Percentiles rank a stretch among this genome's conserved stretches.
Conservation (phyloP, 2,888 invertebrate species). For the Aphodius sticticus region DNA sequence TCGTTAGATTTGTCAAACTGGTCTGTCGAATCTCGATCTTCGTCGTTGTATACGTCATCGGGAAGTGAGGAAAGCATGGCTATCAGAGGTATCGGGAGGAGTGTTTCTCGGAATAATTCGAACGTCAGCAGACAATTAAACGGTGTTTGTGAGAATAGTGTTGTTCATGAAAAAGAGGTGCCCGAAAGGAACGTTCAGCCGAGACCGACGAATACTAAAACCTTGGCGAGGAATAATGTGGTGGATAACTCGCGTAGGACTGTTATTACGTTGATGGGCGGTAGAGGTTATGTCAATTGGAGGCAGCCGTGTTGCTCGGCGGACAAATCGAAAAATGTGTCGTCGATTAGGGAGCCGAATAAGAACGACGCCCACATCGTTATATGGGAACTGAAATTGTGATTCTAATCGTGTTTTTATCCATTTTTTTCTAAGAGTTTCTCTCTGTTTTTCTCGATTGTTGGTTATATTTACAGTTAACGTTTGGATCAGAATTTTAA, state of each 20-base stretch:
- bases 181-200: constrained; percentile 33
- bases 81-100: constrained; percentile 66
- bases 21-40: constrained; percentile 87
- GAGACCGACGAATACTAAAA: constrained; percentile 46
- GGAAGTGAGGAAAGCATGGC: constrained; percentile 88
- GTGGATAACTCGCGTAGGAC: constrained; percentile 68
- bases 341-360: constrained; percentile 72
- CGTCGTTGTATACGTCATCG: constrained; percentile 82
- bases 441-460: constrained; percentile 10
- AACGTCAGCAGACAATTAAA: constrained; percentile 73
- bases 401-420: constrained; percentile 53
- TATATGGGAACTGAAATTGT: constrained; percentile 88
- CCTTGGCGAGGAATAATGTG: constrained; percentile 44
- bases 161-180: constrained; percentile 26
- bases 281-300: constrained; percentile 89
- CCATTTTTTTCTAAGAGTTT: background rate
- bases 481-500: background rate
- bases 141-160: constrained; percentile 52
- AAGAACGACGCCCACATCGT: constrained; percentile 89
- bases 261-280: constrained; percentile 86
- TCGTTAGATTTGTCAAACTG: constrained; percentile 86
- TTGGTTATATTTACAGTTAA: constrained; percentile 31
- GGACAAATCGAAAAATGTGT: constrained; percentile 61
- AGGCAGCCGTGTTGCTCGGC: constrained; percentile 72
- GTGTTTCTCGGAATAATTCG: constrained; percentile 78